Conservation (phyloP, 2,113 vertebrate species). For the Holacanthus passer region DNA sequence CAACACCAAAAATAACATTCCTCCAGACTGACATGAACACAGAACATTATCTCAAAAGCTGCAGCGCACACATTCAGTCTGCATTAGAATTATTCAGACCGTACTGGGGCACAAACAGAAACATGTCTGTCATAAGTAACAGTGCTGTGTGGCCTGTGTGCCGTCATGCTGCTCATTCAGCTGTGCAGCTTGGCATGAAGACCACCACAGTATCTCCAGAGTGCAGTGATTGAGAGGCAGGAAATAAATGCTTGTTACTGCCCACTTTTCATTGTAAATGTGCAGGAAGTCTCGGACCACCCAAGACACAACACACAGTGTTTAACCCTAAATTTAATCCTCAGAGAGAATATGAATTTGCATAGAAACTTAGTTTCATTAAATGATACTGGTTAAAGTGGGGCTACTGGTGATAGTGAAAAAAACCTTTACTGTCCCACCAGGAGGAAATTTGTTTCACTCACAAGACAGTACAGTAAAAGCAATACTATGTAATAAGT, state of each 20-base stretch:
- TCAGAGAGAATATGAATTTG: background rate
- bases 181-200: constrained; percentile 8
- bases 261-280: constrained; percentile 36
- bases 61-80: background rate
- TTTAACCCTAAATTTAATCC: background rate
- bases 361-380: background rate
- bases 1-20: constrained; percentile 62
- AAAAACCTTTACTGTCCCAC: background rate
- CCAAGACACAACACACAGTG: constrained; percentile 29
- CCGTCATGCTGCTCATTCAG: background rate
- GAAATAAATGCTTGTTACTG: constrained; percentile 58
- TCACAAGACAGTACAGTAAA: background rate
- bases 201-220: constrained; percentile 4
- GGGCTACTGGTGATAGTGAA: too few relatives aligned
- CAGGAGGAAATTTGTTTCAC: background rate
- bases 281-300: constrained; percentile 63
- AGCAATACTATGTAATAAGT: background rate
- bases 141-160: background rate
- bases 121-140: background rate
- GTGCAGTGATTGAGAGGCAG: constrained; percentile 39
- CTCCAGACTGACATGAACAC: constrained; percentile 37
- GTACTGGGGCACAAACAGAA: background rate
- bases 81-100: background rate
- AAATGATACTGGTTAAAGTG: too few relatives aligned
- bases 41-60: constrained; percentile 19